phyloP scores from a whole-genome alignment of 2,113 vertebrate genomes.

The Genyomyrus donnyi region DNA sequence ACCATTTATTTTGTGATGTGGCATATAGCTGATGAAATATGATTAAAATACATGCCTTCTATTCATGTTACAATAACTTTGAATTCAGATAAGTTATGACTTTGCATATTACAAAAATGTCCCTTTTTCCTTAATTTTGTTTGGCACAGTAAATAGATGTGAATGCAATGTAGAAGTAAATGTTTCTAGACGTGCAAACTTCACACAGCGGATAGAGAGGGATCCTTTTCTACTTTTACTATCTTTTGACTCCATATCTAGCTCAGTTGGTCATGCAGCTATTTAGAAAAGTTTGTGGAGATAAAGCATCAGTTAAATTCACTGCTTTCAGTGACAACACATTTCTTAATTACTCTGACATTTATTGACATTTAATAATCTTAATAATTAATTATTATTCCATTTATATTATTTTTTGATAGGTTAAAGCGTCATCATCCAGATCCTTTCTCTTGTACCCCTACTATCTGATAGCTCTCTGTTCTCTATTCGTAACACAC shows the following conservation, averaged over 20 bases:
- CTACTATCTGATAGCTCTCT: not conserved
- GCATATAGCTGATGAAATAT: too few relatives aligned
- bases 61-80: too few relatives aligned
- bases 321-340: not conserved
- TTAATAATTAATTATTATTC: not conserved
- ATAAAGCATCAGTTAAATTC: not conserved
- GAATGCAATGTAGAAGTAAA: not conserved
- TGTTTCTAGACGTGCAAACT: not conserved
- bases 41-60: too few relatives aligned
- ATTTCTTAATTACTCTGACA: not conserved
- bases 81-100: too few relatives aligned
- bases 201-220: not conserved
- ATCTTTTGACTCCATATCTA: not conserved
- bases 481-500: conserved; percentile 5
- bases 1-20: too few relatives aligned
- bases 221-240: not conserved
- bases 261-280: not conserved
- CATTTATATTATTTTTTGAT: not conserved
- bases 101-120: too few relatives aligned
- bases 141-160: not conserved
- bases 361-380: not conserved
- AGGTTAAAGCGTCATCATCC: not conserved
- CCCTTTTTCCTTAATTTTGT: too few relatives aligned
- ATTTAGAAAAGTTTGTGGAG: not conserved
- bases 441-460: not conserved